phyloP scores from a whole-genome alignment of 2,113 vertebrate species.

The Epinephelus lanceolatus region DNA sequence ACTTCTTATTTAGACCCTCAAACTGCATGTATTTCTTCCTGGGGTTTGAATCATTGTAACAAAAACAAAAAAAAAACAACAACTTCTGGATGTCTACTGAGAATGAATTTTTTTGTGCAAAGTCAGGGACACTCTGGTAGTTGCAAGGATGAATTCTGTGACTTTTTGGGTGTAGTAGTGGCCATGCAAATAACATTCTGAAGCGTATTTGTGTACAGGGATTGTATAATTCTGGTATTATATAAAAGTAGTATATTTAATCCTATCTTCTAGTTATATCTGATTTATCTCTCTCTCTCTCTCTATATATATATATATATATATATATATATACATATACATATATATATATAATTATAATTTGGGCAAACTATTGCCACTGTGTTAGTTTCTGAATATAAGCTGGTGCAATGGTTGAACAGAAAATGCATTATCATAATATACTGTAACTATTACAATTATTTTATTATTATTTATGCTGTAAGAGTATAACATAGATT shows the following conservation, averaged over 20 bases:
- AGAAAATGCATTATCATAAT: background rate
- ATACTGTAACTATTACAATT: background rate
- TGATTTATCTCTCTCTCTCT: no score
- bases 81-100: constrained; percentile 1
- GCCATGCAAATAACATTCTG: background rate
- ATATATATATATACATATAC: no score
- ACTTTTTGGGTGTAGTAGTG: background rate
- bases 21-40: background rate
- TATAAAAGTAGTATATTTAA: background rate
- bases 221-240: background rate
- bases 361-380: no score
- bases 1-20: constrained; percentile 5
- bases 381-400: background rate
- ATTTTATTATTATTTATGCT: background rate
- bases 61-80: constrained; percentile 17
- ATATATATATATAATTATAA: no score
- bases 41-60: background rate
- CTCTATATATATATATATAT: no score
- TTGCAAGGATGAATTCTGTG: background rate
- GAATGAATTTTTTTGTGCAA: background rate
- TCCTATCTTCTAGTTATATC: no score
- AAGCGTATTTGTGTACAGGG: background rate
- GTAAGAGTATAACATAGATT: background rate
- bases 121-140: background rate
- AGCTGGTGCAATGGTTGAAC: background rate